phyloP scores from a whole-genome alignment of 2,113 vertebrate genomes.

The cat (Felis catus) region F.catus_Fca126_mat1.0 CM031422.1:25974501-25975000 shows the following conservation, averaged over 20 bases:
- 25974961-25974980: neutral
- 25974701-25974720: neutral
- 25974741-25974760: neutral
- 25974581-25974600: neutral
- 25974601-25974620: neutral
- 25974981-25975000: neutral
- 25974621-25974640: neutral
- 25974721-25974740: neutral
- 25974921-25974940: neutral
- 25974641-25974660: neutral
- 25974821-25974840: neutral
- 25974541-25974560: neutral
- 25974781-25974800: neutral
- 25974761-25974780: neutral
- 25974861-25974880: neutral
- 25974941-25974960: neutral
- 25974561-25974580: neutral
- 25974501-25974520: neutral
- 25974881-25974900: neutral
- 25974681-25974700: neutral
- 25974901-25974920: neutral
- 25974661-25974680: neutral
- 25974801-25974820: neutral
- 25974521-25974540: neutral
- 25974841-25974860: neutral